Evolutionary conservation across 2,113 vertebrate genomes (phyloP), one percentile per base, ranked within the genome.

Genomic region (Pontoporia blainvillei): DNA sequence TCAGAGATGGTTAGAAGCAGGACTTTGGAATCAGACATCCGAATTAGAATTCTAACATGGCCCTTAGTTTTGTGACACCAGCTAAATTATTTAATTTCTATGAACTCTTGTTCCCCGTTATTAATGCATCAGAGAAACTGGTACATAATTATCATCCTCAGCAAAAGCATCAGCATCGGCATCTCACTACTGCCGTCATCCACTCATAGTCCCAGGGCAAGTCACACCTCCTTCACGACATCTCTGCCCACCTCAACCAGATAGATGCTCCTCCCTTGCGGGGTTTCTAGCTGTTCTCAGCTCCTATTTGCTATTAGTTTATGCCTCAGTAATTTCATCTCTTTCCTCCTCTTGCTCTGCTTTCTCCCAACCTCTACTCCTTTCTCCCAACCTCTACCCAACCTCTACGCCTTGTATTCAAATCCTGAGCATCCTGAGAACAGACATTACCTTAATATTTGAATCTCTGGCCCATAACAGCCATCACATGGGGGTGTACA

Each of bases 11-110:
- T 83, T 10, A 39, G 88, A 67, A 36, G 44, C 57, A 88, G 41
- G 36, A 36, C 69, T 96, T 46, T 34, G 71, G 92, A 93, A 85
- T 78, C 64, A 87, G 87, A 61, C 10, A 72, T 39, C 9, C 31
- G 67, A 85, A 72, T 13, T 23, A 8, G 67, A 91, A 91, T 89
- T 49, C 49, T 87, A 76, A 59, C 21, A 39, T 39, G 81, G 14
- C 9, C 39, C 52, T 86, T 83, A 66, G 62, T 90, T 93, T 89
- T 81, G 31, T 31, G 86, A 93, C 41, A 36, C 2, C 0, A 0
- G 66, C 31, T 20, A 86, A 86, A 49, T 73, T 12, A 62, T 44
- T 66, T 76, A 61, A 81, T 62, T 72, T 62, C 79, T 81, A 17
- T 1, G 52, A 91, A 49, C n/a, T 72, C 31, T 49, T 15, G 3